Evolutionary conservation across 2,888 invertebrate genomes (phyloP), one percentile per base, ranked within the genome.

Genomic region (Lamproptera curius): DNA sequence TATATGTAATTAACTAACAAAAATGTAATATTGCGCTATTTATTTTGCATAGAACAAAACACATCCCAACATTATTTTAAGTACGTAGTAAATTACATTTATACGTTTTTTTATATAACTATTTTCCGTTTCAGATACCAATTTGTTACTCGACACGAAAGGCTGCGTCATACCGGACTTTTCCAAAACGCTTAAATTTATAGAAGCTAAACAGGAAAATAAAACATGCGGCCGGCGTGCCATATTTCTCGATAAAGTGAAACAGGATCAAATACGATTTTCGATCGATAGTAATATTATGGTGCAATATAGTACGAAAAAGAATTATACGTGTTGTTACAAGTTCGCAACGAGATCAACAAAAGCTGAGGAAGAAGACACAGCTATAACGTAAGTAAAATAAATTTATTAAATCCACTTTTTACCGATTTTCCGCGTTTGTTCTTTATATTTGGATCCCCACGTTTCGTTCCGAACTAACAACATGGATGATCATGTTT

Each of bases 151-250:
- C 34, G 63, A 73, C 37, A 79, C 79, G 13, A 60, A 66, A 17
- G 76, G 77, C 16, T 80, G 79, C 50, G 53, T 50, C 14, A 77
- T 79, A 55, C 79, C 77, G 23, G 72, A 77, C 50, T 78, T 72
- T 51, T 55, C 53, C 16, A 70, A 66, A 52, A 65, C 57, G 11
- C 48, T 70, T 15, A 46, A 56, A 43, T 67, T 67, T 45, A 57
- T 52, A 34, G 62, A 63, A 51, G 39, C 55, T 0, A 41, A 46
- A 5, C 33, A 56, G 16, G 11, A 16, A 3, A 56, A 62, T 1
- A 46, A 48, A 15, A 50, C 55, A 0, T 80, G 79, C 47, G 73
- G 69, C 0, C 36, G 52, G 16, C 59, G 76, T 54, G 67, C 68
- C 0, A 48, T 80, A 15, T 69, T 63, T 31, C 51, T 77, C 1